Percentiles rank a stretch among this genome's conserved stretches.
Conservation (phyloP, 2,113 vertebrate species). For the Phyllopteryx taeniolatus region DNA sequence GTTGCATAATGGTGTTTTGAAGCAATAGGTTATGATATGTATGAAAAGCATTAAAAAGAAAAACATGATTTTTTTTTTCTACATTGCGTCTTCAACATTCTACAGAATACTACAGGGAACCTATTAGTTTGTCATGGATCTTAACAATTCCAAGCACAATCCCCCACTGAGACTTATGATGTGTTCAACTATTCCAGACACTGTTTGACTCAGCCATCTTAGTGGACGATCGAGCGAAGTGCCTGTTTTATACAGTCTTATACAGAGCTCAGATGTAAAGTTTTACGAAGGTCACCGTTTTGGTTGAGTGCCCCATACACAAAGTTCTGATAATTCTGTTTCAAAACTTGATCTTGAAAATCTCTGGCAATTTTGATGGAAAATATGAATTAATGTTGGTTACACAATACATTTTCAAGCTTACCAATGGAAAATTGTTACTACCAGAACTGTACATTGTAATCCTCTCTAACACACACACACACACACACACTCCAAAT, state of each 20-base stretch:
- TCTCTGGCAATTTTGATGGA: background rate
- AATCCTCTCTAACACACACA: no score
- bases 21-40: no score
- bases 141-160: constrained; percentile 1
- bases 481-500: background rate
- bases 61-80: no score
- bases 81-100: background rate
- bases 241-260: background rate
- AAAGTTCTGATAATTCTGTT: no score
- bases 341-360: no score
- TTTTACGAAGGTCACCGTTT: background rate
- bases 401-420: background rate
- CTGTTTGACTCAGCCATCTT: background rate
- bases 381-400: background rate
- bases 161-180: constrained; percentile 9
- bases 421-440: background rate
- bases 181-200: background rate
- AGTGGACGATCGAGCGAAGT: background rate
- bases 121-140: background rate
- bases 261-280: background rate
- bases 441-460: no score
- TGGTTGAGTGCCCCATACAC: no score
- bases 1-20: no score
- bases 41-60: no score
- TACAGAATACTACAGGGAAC: background rate